Percentiles rank a stretch among this genome's conserved stretches.
Evolutionary conservation across 2,797 vertebrate species (phyloP).

Genomic region (Phaenicophaeus curvirostris): DNA sequence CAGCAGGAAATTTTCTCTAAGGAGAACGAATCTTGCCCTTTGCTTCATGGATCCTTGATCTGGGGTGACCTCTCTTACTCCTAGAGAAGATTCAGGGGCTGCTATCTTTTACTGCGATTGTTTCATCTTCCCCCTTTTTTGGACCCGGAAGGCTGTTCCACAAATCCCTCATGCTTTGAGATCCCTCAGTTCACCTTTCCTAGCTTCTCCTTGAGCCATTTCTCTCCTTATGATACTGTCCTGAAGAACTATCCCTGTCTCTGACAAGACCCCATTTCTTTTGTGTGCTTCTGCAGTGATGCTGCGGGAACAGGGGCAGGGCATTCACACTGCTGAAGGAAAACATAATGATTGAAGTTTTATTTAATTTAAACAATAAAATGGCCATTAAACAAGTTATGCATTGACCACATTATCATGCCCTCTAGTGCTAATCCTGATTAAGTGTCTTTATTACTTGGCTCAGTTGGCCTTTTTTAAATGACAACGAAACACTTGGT

Average conservation of each 20-base stretch:
- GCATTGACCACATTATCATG: conserved; percentile 60
- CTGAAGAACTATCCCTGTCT: neutral
- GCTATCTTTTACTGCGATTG: neutral
- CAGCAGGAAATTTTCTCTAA: neutral
- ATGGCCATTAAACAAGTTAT: conserved; percentile 59
- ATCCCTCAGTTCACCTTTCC: neutral
- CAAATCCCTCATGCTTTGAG: neutral
- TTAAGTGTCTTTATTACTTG: conserved; percentile 67
- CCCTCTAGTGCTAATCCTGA: conserved; percentile 57
- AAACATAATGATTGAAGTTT: conserved; percentile 59
- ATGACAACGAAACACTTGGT: conserved; percentile 45
- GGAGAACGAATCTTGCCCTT: neutral
- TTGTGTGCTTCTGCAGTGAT: neutral
- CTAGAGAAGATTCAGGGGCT: neutral
- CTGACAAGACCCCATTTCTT: neutral
- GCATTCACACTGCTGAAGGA: neutral
- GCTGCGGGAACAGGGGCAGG: neutral
- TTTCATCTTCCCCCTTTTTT: too few relatives aligned
- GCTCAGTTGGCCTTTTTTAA: conserved; percentile 63
- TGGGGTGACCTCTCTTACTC: neutral
- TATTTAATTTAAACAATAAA: conserved; percentile 70
- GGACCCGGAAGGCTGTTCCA: neutral
- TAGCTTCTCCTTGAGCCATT: neutral
- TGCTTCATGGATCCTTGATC: neutral
- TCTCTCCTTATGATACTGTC: neutral